These are phyloP conservation scores for Solenodon paradoxus DNA, from an alignment of 2,113 vertebrate genomes.

Conservation along the genomic window DNA sequence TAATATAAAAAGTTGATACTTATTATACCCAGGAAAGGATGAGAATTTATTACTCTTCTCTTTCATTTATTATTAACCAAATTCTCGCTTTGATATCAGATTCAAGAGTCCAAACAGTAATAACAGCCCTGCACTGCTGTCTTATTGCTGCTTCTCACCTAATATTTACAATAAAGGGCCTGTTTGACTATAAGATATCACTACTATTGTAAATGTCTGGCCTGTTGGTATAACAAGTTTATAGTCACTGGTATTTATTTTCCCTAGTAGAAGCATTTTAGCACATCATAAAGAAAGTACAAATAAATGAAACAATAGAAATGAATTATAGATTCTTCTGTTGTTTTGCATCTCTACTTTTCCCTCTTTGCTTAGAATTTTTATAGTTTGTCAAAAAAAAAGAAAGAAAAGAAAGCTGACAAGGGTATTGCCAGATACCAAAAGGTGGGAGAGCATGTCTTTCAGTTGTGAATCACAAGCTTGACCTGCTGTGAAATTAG, in stretches of 20 bases:
- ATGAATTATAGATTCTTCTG: background rate
- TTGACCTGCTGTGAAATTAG: background rate
- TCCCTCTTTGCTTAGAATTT: background rate
- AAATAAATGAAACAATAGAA: background rate
- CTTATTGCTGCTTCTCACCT: background rate
- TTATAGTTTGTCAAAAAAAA: background rate
- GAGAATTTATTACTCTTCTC: background rate
- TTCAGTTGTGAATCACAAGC: background rate
- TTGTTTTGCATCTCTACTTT: background rate
- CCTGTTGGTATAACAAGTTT: background rate
- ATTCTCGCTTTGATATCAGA: background rate
- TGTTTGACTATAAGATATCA: background rate
- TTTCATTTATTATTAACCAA: background rate
- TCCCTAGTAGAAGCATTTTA: background rate
- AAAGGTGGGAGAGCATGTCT: background rate
- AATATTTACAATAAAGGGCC: background rate
- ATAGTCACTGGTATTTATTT: conserved; percentile 1
- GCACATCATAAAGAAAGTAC: background rate
- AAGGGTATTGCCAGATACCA: background rate
- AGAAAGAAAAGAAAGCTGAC: background rate
- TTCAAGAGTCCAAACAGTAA: background rate
- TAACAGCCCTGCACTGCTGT: background rate
- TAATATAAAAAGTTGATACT: background rate
- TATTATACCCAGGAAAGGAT: background rate
- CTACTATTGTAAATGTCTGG: background rate